Evolutionary conservation across 1,140 invertebrate species (phyloP), one percentile per base, ranked within the genome.

Genomic region (Cryptotermes secundus): DNA sequence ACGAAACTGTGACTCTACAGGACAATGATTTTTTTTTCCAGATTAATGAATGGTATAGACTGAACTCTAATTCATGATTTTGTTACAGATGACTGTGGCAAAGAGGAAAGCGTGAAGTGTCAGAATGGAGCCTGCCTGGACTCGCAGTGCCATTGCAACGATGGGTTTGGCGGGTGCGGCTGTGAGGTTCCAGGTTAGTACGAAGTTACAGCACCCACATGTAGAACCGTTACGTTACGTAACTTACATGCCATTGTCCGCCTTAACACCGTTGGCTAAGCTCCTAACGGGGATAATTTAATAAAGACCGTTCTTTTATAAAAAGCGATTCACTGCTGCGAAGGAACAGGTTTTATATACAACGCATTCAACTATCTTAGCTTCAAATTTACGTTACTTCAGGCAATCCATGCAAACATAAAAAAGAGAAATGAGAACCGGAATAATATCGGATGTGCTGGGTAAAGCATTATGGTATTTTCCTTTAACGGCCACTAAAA

Each of bases 131-230:
- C 95, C 87, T 98, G 97, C 91, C 92, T 98, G 86, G 96, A 97
- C 89, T 94, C 95, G 87, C 96, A 97, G 88, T 98, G 97, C 91
- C 96, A 98, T 91, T 98, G 97, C 90, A 98, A 98, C 89, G 97
- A 98, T 90, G 97, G 97, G 86, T 98, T 93, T 88, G 97, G 97
- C 85, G 97, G 97, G 85, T 97, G 96, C 90, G 97, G 96, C 88
- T 98, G 97, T 90, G 96, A 97, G 93, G 96, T 96, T 90, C 95
- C 95, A 90, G 96, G 96, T 97, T 92, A 91, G 91, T 90, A 81
- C 83, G 53, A 59, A n/a, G n/a, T 3, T 22, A 6, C 59, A 72
- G 59, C n/a, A 26, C n/a, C 59, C 59, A 72, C 59, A 22, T 19
- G 1, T n/a, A 59, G 19, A 81, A 38, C 35, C 1, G 38, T 81